A percentile compares a stretch with the other conserved stretches of the same genome.
These are phyloP conservation scores for Xerus inauris DNA, from an alignment of 2,113 vertebrate species.

Conservation along the genomic window DNA sequence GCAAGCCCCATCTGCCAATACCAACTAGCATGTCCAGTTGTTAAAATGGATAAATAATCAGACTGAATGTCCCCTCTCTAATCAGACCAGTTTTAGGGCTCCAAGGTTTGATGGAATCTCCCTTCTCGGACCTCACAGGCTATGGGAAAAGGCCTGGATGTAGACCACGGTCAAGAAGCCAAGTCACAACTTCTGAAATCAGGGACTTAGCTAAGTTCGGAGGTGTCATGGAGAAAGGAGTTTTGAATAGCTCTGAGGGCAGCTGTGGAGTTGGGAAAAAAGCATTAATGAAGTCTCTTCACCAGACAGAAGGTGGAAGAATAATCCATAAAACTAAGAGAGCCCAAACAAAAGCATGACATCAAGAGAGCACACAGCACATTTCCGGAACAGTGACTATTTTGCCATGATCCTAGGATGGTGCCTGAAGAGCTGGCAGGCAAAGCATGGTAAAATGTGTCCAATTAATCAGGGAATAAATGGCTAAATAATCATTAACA, in stretches of 20 bases:
- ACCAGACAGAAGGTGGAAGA: not conserved
- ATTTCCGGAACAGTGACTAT: not conserved
- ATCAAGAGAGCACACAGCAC: fast-evolving
- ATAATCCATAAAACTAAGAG: not conserved
- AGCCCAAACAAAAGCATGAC: not conserved
- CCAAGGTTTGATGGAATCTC: not conserved
- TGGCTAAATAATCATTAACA: not conserved
- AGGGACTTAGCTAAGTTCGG: not conserved
- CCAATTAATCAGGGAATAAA: not conserved
- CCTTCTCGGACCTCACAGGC: not conserved
- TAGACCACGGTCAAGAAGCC: not conserved
- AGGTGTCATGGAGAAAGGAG: not conserved
- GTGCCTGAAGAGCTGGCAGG: not conserved
- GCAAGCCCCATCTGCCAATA: not conserved
- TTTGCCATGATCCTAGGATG: not conserved
- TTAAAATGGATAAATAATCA: not conserved
- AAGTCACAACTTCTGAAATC: not conserved
- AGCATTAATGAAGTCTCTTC: not conserved
- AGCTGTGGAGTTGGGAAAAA: not conserved
- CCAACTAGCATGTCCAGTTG: not conserved
- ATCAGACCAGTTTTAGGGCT: not conserved
- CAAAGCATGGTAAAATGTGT: not conserved
- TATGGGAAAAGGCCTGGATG: not conserved
- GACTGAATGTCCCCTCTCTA: not conserved
- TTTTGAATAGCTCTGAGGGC: not conserved